These are phyloP conservation scores for Gyps fulvus DNA, from an alignment of 2,113 vertebrate genomes.

Conservation along the genomic window DNA sequence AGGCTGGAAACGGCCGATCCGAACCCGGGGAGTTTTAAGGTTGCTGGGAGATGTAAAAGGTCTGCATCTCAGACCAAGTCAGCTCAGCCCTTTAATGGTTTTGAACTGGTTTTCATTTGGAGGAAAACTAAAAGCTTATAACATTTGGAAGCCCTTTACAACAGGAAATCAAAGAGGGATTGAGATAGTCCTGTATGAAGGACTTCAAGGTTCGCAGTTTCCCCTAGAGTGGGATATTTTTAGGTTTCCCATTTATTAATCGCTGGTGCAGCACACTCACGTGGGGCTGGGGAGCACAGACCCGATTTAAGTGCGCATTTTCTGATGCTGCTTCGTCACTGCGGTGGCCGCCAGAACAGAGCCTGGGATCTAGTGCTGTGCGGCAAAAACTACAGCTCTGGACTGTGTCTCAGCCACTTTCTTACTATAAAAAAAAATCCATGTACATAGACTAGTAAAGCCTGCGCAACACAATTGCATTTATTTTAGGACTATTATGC, in stretches of 20 bases:
- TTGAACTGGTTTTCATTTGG: slow-evolving; percentile 49
- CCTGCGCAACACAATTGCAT: background rate
- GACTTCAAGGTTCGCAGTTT: slow-evolving; percentile 23
- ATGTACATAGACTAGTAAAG: background rate
- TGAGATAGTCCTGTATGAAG: slow-evolving; percentile 10
- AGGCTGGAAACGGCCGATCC: fast-evolving
- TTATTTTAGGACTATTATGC: background rate
- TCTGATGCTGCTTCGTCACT: background rate
- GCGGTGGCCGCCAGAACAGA: background rate
- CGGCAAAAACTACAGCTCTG: background rate
- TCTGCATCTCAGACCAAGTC: background rate
- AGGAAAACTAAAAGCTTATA: background rate
- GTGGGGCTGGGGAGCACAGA: background rate
- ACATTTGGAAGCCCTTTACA: slow-evolving; percentile 59
- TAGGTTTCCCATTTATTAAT: background rate
- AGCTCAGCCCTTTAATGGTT: slow-evolving; percentile 10
- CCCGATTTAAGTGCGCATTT: background rate
- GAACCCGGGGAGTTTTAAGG: background rate
- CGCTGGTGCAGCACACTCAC: background rate
- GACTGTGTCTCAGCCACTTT: slow-evolving; percentile 47
- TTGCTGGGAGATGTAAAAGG: background rate
- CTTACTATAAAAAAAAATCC: slow-evolving; percentile 3
- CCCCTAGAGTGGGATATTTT: slow-evolving; percentile 27
- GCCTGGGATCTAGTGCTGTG: background rate
- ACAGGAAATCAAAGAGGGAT: slow-evolving; percentile 45